phyloP scores from a whole-genome alignment of 1,140 invertebrate species.

The Drosophila bifasciata region DNA sequence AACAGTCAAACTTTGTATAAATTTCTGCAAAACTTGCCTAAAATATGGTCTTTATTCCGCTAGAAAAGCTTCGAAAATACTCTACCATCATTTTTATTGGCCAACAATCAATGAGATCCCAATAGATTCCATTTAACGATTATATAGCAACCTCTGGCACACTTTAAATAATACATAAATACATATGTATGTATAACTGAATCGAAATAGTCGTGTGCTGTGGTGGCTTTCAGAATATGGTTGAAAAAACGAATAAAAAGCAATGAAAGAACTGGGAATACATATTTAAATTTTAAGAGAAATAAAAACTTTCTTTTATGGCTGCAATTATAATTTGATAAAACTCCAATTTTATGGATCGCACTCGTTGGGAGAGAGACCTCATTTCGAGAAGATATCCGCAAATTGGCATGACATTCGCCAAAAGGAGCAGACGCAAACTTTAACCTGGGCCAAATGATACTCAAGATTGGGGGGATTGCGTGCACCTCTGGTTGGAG shows the following conservation, averaged over 20 bases:
- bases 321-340: constrained; percentile 52
- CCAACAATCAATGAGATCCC: too few relatives aligned
- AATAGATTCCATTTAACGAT: too few relatives aligned
- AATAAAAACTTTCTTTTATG: constrained; percentile 50
- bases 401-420: constrained; percentile 57
- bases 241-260: constrained; percentile 1
- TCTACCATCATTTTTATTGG: too few relatives aligned
- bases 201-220: too few relatives aligned
- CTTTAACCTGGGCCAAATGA: constrained; percentile 65
- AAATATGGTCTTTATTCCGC: too few relatives aligned
- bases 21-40: too few relatives aligned
- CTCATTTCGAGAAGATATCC: constrained; percentile 7
- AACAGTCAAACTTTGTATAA: too few relatives aligned
- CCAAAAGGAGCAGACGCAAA: constrained; percentile 22
- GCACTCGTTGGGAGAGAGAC: constrained; percentile 19
- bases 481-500: constrained; percentile 37
- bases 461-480: constrained; percentile 40
- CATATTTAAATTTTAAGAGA: constrained; percentile 37
- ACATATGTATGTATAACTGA: too few relatives aligned
- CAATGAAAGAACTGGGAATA: constrained; percentile 24
- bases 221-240: neutral
- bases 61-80: too few relatives aligned
- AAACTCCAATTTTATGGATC: constrained; percentile 38
- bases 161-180: too few relatives aligned
- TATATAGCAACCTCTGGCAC: too few relatives aligned